Evolutionary conservation across 2,888 invertebrate species (phyloP).

Genomic region (Tiliacea citrago): DNA sequence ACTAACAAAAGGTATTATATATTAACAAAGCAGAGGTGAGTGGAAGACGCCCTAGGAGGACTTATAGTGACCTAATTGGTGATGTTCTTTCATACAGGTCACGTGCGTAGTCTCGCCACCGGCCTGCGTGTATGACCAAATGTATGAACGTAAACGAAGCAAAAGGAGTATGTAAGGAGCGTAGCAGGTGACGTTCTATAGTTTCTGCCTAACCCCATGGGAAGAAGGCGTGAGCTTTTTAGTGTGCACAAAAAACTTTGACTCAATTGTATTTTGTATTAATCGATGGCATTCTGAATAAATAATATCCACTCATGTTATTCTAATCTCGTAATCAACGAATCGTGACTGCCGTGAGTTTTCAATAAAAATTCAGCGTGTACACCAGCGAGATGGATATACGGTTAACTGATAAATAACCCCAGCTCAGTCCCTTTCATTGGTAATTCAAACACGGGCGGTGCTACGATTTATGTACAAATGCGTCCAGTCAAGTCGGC

Average conservation of each 20-base stretch:
- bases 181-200: too few relatives aligned
- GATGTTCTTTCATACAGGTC: too few relatives aligned
- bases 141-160: too few relatives aligned
- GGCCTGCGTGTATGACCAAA: too few relatives aligned
- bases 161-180: too few relatives aligned
- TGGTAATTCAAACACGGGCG: constrained; percentile 84
- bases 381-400: constrained; percentile 76
- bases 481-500: constrained; percentile 86
- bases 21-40: too few relatives aligned
- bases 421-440: constrained; percentile 73
- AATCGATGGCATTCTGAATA: background rate
- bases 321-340: constrained; percentile 33
- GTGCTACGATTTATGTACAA: constrained; percentile 88
- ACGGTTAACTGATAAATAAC: constrained; percentile 85
- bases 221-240: background rate
- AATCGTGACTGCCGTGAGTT: constrained; percentile 62
- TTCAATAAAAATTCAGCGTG: constrained; percentile 82
- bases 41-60: too few relatives aligned
- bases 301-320: constrained; percentile 1
- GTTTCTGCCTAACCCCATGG: too few relatives aligned
- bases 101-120: too few relatives aligned
- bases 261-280: background rate
- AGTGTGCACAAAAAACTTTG: too few relatives aligned
- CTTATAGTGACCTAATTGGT: too few relatives aligned
- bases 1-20: too few relatives aligned